Conservation (phyloP, 2,113 vertebrate species). For the Phyllostomus hastatus region DNA sequence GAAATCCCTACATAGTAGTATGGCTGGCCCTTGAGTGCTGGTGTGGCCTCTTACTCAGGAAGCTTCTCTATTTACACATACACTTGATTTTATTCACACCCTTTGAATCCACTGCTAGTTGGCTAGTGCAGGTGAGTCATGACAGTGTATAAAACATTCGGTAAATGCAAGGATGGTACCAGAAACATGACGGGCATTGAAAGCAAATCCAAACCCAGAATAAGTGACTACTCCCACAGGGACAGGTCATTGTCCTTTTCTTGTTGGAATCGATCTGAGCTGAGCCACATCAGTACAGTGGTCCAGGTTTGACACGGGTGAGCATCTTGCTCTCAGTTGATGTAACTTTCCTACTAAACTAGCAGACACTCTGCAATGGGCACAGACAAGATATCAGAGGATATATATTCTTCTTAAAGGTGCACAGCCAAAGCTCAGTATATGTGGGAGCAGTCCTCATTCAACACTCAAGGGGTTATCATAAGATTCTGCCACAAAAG, state of each 20-base stretch:
- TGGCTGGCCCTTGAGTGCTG: neutral
- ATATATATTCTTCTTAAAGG: neutral
- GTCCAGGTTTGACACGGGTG: neutral
- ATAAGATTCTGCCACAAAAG: neutral
- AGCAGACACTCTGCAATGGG: neutral
- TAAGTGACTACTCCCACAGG: neutral
- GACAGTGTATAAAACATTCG: neutral
- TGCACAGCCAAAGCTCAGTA: too few species aligned
- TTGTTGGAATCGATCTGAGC: neutral
- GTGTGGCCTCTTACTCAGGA: neutral
- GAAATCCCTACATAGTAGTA: neutral
- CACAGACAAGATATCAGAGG: neutral
- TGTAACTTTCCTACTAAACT: neutral
- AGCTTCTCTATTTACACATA: neutral
- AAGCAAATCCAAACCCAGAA: neutral
- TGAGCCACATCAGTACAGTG: neutral
- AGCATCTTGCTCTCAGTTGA: neutral
- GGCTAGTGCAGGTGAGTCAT: neutral
- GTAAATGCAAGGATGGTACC: neutral
- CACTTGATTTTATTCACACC: too few species aligned
- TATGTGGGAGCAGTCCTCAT: neutral
- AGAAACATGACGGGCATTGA: neutral
- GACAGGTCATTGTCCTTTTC: neutral
- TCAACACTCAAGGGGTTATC: neutral
- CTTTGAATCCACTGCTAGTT: neutral